Conservation (phyloP, 2,113 vertebrate species). For the Lates calcarifer region DNA sequence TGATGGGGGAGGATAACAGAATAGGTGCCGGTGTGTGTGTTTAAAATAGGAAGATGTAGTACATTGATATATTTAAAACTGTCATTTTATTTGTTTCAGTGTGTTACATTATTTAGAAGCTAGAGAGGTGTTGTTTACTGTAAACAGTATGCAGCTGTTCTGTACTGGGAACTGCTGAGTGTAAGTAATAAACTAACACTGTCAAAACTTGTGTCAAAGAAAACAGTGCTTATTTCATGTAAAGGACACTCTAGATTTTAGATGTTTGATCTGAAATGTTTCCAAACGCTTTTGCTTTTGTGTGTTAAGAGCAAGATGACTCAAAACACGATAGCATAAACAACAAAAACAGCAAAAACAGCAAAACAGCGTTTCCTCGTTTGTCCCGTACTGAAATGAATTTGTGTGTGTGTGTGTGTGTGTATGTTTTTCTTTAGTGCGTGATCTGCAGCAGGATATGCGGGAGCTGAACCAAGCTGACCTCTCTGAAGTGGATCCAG, state of each 20-base stretch:
- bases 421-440: constrained; percentile 73
- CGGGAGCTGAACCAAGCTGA: constrained; percentile 86
- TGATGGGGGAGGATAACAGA: constrained; percentile 13
- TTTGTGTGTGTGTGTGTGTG: neutral
- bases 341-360: too few relatives aligned
- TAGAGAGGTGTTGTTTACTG: neutral
- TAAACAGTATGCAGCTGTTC: neutral
- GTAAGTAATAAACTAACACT: too few relatives aligned
- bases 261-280: neutral
- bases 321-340: neutral
- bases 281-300: neutral
- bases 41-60: constrained; percentile 5
- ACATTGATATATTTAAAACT: constrained; percentile 9
- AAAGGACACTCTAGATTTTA: neutral
- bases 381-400: neutral
- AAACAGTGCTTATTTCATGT: neutral
- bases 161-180: too few relatives aligned
- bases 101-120: neutral
- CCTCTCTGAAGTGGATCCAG: constrained; percentile 90
- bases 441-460: constrained; percentile 89
- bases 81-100: constrained; percentile 18
- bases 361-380: neutral
- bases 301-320: too few relatives aligned
- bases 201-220: neutral
- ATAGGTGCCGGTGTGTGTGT: constrained; percentile 43